Percentiles rank a stretch among this genome's conserved stretches.
These are phyloP conservation scores for Lateolabrax maculatus DNA, from an alignment of 2,797 vertebrate species.

Conservation along the genomic window DNA sequence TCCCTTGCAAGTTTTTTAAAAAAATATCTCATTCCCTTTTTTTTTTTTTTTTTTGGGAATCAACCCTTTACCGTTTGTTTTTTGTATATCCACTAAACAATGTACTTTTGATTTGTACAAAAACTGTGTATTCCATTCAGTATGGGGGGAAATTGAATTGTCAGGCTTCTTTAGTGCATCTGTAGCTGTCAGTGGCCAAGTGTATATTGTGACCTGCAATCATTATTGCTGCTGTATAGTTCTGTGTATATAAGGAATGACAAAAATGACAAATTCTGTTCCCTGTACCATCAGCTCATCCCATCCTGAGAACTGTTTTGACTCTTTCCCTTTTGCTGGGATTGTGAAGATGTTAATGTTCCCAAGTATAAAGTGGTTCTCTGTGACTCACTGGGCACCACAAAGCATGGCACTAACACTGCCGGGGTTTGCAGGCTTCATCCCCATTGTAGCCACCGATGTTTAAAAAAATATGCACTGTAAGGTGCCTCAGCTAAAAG, in stretches of 20 bases:
- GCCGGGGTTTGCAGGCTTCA: slow-evolving; percentile 59
- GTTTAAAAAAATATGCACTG: slow-evolving; percentile 63
- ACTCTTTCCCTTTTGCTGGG: slow-evolving; percentile 44
- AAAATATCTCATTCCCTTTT: slow-evolving; percentile 49
- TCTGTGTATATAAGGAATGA: slow-evolving; percentile 75
- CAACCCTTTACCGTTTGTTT: slow-evolving; percentile 65
- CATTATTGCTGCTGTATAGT: slow-evolving; percentile 71
- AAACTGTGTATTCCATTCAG: slow-evolving; percentile 51
- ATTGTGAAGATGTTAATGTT: slow-evolving; percentile 61
- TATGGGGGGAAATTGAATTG: slow-evolving; percentile 50
- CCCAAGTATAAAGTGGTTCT: slow-evolving; percentile 47
- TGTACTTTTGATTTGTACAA: slow-evolving; percentile 78
- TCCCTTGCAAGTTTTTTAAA: slow-evolving; percentile 40
- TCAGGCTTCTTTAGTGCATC: slow-evolving; percentile 74
- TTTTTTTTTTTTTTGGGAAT: slow-evolving; percentile 46
- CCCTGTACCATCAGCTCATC: slow-evolving; percentile 45
- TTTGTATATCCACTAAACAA: slow-evolving; percentile 70
- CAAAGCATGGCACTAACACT: slow-evolving; percentile 66
- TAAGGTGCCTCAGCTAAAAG: slow-evolving; percentile 66
- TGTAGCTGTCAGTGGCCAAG: slow-evolving; percentile 76
- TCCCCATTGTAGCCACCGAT: slow-evolving; percentile 62
- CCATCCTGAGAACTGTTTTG: slow-evolving; percentile 33
- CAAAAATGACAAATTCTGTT: slow-evolving; percentile 38
- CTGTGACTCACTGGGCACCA: slow-evolving; percentile 60
- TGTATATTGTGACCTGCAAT: slow-evolving; percentile 82